Percentiles rank a stretch among this genome's conserved stretches.
These are phyloP conservation scores for Psittacara wagleri DNA, from an alignment of 2,113 vertebrate species.

Conservation along the genomic window DNA sequence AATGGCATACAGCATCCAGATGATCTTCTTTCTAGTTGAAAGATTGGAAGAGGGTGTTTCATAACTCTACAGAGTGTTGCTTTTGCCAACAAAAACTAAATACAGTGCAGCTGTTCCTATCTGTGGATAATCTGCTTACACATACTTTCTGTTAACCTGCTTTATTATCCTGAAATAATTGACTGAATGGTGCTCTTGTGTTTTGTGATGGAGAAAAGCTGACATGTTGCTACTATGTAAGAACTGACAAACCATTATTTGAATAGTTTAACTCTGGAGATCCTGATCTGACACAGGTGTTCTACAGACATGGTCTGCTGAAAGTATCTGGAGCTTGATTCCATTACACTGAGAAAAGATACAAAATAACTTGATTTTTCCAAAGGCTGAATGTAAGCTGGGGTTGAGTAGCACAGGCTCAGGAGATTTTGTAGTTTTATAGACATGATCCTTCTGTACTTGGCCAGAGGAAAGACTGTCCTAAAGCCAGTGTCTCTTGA, in stretches of 20 bases:
- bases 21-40: not conserved
- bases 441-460: not conserved
- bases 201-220: not conserved
- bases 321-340: not conserved
- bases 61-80: not conserved
- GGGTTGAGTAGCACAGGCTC: not conserved
- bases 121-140: not conserved
- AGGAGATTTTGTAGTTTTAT: not conserved
- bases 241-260: not conserved
- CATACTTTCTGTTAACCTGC: not conserved
- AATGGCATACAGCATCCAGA: not conserved
- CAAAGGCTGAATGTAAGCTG: not conserved
- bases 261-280: not conserved
- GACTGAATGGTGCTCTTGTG: not conserved
- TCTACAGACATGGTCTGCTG: not conserved
- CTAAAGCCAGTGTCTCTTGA: not conserved
- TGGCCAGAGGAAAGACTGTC: not conserved
- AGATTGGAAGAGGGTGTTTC: not conserved
- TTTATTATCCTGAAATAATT: not conserved
- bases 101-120: not conserved
- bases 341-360: not conserved
- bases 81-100: not conserved
- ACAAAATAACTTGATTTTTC: not conserved
- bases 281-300: not conserved
- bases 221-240: not conserved